A percentile compares a stretch with the other conserved stretches of the same genome.
These are phyloP conservation scores for Halcyon malimbica DNA, from an alignment of 2,113 vertebrate species.

Conservation along the genomic window DNA sequence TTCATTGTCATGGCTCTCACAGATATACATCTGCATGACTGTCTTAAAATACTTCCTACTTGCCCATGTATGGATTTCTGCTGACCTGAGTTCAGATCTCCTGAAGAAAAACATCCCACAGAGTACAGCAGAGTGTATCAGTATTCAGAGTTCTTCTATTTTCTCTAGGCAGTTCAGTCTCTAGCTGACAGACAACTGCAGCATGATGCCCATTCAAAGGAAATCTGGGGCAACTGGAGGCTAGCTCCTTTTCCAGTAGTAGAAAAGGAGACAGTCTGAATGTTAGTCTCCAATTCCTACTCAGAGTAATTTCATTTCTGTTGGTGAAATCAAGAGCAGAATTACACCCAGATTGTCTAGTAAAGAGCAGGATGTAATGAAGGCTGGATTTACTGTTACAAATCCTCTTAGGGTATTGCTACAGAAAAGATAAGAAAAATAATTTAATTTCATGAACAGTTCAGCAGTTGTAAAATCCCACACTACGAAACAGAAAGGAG, in stretches of 20 bases:
- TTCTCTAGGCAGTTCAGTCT: not conserved
- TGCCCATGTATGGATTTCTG: not conserved
- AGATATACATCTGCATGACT: rapidly evolving
- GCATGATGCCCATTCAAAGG: not conserved
- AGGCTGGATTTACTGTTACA: slow-evolving; percentile 29
- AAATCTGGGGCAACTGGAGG: not conserved
- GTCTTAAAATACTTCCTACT: not conserved
- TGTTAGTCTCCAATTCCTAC: not conserved
- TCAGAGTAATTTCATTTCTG: slow-evolving; percentile 20
- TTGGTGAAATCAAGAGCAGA: slow-evolving; percentile 35
- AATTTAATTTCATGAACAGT: slow-evolving; percentile 52
- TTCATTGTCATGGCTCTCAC: not conserved
- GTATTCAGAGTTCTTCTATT: not conserved
- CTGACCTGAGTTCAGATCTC: not conserved
- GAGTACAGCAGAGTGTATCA: not conserved
- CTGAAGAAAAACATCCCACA: not conserved
- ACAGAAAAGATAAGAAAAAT: slow-evolving; percentile 43
- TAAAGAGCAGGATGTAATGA: slow-evolving; percentile 34
- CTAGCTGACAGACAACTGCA: not conserved
- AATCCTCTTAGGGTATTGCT: slow-evolving; percentile 46
- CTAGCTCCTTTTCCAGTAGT: not conserved
- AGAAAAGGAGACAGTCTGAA: not conserved
- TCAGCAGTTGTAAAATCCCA: slow-evolving; percentile 22
- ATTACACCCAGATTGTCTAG: slow-evolving; percentile 6
- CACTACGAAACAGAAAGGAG: not conserved